phyloP scores from a whole-genome alignment of 2,113 vertebrate species.

The Tamias sibiricus region DNA sequence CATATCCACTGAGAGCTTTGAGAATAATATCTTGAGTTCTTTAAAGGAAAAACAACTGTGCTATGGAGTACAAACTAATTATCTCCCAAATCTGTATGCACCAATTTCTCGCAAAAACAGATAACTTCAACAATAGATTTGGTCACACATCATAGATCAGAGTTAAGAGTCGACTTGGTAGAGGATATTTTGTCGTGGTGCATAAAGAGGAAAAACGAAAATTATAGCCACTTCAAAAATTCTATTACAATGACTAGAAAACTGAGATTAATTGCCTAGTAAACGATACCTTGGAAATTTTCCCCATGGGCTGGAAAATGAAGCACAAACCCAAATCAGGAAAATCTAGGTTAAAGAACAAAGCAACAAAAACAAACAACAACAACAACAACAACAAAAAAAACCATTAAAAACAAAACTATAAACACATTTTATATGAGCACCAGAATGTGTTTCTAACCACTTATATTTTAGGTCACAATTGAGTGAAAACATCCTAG shows the following conservation, averaged over 20 bases:
- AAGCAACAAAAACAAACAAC: neutral
- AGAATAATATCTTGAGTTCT: neutral
- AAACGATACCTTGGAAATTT: slow-evolving; percentile 76
- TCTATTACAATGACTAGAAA: slow-evolving; percentile 77
- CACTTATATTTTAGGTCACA: neutral
- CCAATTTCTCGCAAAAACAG: slow-evolving; percentile 83
- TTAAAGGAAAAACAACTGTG: slow-evolving; percentile 25
- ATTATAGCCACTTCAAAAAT: slow-evolving; percentile 74
- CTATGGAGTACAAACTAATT: slow-evolving; percentile 81
- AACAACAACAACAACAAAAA: neutral
- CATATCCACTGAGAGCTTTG: neutral
- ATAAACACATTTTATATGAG: neutral
- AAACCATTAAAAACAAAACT: neutral
- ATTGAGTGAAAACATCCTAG: neutral
- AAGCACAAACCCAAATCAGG: neutral
- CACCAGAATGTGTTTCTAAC: neutral
- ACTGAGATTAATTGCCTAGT: slow-evolving; percentile 81
- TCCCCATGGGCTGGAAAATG: slow-evolving; percentile 34
- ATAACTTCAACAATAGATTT: slow-evolving; percentile 73
- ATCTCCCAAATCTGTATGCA: slow-evolving; percentile 72
- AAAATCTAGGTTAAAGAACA: slow-evolving; percentile 5
- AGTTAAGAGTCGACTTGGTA: slow-evolving; percentile 76
- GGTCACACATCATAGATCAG: slow-evolving; percentile 76
- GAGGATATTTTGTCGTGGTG: slow-evolving; percentile 77
- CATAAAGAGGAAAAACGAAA: slow-evolving; percentile 81